Evolutionary conservation across 2,797 vertebrate genomes (phyloP).

Genomic region (Morelia viridis): DNA sequence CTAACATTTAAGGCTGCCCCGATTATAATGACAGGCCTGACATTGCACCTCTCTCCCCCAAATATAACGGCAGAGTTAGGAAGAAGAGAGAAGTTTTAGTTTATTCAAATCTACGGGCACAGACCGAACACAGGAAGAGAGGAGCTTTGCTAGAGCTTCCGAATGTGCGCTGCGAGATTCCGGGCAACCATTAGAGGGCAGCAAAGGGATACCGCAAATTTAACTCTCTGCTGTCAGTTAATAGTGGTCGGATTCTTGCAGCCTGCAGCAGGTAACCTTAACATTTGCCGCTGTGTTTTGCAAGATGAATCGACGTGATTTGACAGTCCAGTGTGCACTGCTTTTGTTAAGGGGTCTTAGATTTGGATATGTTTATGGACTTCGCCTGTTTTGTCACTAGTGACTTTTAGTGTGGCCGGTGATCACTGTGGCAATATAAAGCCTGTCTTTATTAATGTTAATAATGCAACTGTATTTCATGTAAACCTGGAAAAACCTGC

Average conservation of each 20-base stretch:
- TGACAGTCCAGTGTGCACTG: neutral
- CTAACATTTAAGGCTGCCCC: neutral
- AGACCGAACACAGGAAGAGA: too few relatives aligned
- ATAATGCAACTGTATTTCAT: neutral
- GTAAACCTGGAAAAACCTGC: neutral
- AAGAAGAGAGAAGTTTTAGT: neutral
- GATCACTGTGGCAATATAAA: neutral
- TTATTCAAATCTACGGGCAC: too few relatives aligned
- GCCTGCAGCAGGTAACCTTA: neutral
- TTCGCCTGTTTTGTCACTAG: neutral
- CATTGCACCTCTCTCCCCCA: neutral
- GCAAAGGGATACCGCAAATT: neutral
- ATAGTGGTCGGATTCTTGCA: neutral
- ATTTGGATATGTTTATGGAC: neutral
- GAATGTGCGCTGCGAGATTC: neutral
- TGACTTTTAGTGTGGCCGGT: neutral
- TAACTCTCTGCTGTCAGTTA: neutral
- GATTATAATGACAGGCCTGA: neutral
- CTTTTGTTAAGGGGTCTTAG: neutral
- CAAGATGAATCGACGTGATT: neutral
- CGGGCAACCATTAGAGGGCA: neutral
- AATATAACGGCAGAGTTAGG: neutral
- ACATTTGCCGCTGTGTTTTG: neutral
- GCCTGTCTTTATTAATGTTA: neutral
- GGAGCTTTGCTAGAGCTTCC: too few relatives aligned